Evolutionary conservation across 2,888 invertebrate species (phyloP).

Genomic region (Linnaemya vulpina): DNA sequence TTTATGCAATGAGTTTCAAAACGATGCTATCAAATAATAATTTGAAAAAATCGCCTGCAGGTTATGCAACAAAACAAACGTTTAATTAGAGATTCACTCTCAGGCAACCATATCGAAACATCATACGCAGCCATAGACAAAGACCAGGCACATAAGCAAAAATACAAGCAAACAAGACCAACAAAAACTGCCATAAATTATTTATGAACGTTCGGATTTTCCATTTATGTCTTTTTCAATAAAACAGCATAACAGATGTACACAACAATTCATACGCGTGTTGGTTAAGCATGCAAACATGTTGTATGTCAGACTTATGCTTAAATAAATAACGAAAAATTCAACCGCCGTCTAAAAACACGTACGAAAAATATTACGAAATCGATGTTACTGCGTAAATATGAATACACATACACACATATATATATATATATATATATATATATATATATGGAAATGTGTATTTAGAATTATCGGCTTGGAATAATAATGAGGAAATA

Average conservation of each 20-base stretch:
- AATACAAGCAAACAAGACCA: not conserved
- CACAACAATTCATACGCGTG: not conserved
- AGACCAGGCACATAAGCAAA: not conserved
- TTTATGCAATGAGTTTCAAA: not conserved
- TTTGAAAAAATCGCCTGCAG: not conserved
- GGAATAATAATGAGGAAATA: not conserved
- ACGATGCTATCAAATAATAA: not conserved
- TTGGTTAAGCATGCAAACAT: not conserved
- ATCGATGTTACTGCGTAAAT: not conserved
- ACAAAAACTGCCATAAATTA: slow-evolving; percentile 32
- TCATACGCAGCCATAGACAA: not conserved
- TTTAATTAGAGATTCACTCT: not conserved
- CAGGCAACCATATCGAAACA: not conserved
- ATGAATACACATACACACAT: not conserved
- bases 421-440: not conserved
- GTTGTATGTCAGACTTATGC: not conserved
- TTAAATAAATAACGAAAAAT: not conserved
- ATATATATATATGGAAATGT: not conserved
- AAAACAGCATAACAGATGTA: slow-evolving; percentile 2
- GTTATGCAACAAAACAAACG: not conserved
- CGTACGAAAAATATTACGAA: not conserved
- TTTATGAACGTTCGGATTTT: not conserved
- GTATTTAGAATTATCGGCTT: not conserved
- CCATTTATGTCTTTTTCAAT: not conserved
- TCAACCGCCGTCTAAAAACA: not conserved